Conservation (phyloP, 2,888 invertebrate genomes). For the Frankliniella intonsa region DNA sequence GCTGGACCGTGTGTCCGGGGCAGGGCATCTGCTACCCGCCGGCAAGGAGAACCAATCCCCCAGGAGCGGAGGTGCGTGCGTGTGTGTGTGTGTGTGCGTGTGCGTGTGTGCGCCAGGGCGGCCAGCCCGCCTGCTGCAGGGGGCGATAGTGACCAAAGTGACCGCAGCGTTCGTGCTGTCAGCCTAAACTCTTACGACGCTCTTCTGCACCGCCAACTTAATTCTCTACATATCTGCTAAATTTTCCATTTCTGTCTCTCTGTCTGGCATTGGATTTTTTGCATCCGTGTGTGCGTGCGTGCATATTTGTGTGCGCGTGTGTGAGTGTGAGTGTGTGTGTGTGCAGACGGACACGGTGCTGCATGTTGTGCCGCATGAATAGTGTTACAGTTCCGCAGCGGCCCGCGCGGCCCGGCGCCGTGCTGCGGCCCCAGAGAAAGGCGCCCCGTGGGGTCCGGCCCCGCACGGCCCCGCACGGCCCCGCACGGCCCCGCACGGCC, state of each 20-base stretch:
- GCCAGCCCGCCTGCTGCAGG: neutral
- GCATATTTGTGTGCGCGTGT: neutral
- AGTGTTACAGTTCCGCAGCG: too few relatives aligned
- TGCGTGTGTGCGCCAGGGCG: neutral
- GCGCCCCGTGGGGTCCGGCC: too few relatives aligned
- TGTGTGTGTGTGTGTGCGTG: neutral
- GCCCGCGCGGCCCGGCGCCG: too few relatives aligned
- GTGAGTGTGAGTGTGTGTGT: neutral
- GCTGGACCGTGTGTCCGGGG: neutral
- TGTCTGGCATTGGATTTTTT: neutral
- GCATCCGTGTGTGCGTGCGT: neutral
- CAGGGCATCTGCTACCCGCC: conserved; percentile 4
- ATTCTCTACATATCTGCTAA: too few relatives aligned
- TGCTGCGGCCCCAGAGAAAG: too few relatives aligned
- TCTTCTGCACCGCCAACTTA: too few relatives aligned
- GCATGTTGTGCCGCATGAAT: neutral
- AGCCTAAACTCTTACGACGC: neutral
- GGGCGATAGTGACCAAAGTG: neutral
- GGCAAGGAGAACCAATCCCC: conserved; percentile 24
- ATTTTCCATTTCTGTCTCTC: too few relatives aligned
- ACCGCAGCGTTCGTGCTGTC: neutral
- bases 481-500: too few relatives aligned
- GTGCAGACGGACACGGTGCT: neutral
- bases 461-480: too few relatives aligned
- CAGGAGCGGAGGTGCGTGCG: conserved; percentile 2